Conservation (phyloP, 1,140 invertebrate genomes). For the Ostrea denselamellosa region DNA sequence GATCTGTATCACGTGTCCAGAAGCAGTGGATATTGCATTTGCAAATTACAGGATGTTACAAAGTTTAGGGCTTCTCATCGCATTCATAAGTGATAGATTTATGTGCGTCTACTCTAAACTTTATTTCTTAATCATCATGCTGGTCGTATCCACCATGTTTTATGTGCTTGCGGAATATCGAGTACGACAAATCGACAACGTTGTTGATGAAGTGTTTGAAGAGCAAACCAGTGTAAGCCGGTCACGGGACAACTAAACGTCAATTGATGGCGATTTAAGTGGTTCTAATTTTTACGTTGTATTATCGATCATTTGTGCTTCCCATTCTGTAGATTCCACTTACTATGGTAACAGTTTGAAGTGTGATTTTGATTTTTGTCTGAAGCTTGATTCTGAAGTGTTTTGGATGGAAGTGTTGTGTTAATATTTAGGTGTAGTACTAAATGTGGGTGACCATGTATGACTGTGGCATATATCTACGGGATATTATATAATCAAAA, state of each 20-base stretch:
- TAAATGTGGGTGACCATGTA: not conserved
- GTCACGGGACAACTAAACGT: not conserved
- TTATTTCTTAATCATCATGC: constrained; percentile 90
- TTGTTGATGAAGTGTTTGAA: constrained; percentile 67
- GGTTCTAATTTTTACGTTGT: not conserved
- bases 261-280: not conserved
- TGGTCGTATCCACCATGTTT: constrained; percentile 83
- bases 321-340: not conserved
- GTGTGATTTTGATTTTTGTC: not conserved
- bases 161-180: constrained; percentile 77
- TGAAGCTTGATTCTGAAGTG: not conserved
- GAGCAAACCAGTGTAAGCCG: constrained; percentile 49
- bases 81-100: constrained; percentile 87
- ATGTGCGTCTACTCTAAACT: constrained; percentile 94
- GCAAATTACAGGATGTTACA: constrained; percentile 98
- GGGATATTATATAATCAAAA: no score
- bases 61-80: constrained; percentile 93
- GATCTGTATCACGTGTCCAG: constrained; percentile 90
- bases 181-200: constrained; percentile 66
- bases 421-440: not conserved
- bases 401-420: constrained; percentile 19
- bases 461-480: not conserved
- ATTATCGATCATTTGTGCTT: constrained; percentile 14
- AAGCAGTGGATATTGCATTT: constrained; percentile 96
- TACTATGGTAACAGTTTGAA: not conserved